Evolutionary conservation across 2,113 vertebrate species (phyloP), one percentile per base, ranked within the genome.

Genomic region (Dicrurus megarhynchus): DNA sequence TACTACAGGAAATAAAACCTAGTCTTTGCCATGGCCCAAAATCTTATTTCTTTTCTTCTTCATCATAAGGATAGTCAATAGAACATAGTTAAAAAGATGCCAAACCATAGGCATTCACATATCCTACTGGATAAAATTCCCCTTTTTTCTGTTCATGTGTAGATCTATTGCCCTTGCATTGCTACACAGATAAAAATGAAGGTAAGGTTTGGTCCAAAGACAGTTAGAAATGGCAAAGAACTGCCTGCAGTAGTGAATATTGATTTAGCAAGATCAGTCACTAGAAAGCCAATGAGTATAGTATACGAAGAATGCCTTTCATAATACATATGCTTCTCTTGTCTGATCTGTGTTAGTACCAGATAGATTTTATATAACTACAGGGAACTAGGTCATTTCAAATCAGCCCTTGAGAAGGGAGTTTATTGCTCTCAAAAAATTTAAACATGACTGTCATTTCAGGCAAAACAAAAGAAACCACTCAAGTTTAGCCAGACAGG

Each of bases 241-340:
- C 61, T 95, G 67, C 75, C 75, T 76, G 39, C 26, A 94, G 84
- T 87, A 89, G 57, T 39, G 46, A 87, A 32, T 89, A 95, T 94
- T 91, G 91, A 94, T 95, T 93, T 85, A 93, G 49, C 33, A 63
- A 93, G 63, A 77, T 94, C 91, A 93, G 67, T 85, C 91, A 79
- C 65, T 69, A 77, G 70, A 93, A 95, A 91, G 23, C 39, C 70
- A 80, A 70, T 50, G 47, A 87, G 52, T n/a, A 61, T 74, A 80
- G 39, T 80, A 52, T 59, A 56, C 63, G 85, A 82, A 74, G 55
- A 90, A 93, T 46, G 8, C 4, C 15, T 87, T 90, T 96, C 64
- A 86, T 71, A 83, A 74, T 59, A 84, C 22, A 67, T 82, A 87
- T 96, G 85, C n/a, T 84, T 91, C 42, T 84, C 39, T 71, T 82